phyloP scores from a whole-genome alignment of 2,797 vertebrate genomes.

The Schizopygopsis malacanthus region DNA sequence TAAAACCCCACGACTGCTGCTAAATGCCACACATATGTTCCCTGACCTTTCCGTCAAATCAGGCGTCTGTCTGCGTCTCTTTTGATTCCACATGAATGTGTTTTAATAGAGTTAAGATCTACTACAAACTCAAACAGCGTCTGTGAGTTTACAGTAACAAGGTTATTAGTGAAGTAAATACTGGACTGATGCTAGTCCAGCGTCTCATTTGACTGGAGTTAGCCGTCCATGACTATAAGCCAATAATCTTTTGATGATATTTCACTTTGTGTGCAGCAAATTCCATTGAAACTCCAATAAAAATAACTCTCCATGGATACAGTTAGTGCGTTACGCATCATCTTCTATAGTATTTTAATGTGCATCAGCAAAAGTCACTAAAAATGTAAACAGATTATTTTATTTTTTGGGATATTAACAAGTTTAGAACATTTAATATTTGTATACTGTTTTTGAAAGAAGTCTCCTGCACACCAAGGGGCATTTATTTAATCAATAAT shows the following conservation, averaged over 20 bases:
- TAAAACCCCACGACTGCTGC: constrained; percentile 74
- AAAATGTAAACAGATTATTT: not conserved
- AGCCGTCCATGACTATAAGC: not conserved
- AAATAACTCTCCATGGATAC: not conserved
- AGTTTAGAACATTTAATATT: not conserved
- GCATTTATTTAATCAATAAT: not conserved
- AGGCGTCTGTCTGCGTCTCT: constrained; percentile 64
- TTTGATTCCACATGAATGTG: not conserved
- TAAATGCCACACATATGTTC: constrained; percentile 73
- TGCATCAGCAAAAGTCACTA: not conserved
- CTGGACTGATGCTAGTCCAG: not conserved
- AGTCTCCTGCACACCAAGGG: not conserved
- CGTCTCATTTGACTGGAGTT: not conserved
- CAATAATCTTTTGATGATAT: not conserved
- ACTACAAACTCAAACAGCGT: not conserved
- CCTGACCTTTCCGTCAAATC: constrained; percentile 77
- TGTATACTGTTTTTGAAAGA: not conserved
- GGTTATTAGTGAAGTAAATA: not conserved
- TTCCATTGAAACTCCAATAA: not conserved
- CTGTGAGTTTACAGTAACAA: not conserved
- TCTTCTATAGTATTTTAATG: not conserved
- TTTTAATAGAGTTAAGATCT: not conserved
- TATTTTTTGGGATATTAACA: not conserved
- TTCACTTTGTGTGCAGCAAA: not conserved
- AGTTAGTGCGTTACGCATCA: too few relatives aligned